These are phyloP conservation scores for Drosophila macrothrix DNA, from an alignment of 2,888 invertebrate species.

Conservation along the genomic window DNA sequence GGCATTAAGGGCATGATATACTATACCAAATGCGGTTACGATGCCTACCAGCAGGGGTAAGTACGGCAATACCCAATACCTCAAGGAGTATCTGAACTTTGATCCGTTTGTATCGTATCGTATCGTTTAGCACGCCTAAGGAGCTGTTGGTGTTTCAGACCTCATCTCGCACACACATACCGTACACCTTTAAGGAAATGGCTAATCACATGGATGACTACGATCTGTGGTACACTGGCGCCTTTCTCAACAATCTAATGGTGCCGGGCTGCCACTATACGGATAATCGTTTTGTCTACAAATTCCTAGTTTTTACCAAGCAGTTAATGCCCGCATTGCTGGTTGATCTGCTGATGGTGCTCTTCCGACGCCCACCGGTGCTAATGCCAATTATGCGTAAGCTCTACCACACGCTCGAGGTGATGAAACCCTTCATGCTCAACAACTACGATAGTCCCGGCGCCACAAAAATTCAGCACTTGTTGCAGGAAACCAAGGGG, in stretches of 20 bases:
- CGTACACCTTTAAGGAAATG: constrained; percentile 56
- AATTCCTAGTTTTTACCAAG: constrained; percentile 61
- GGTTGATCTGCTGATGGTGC: constrained; percentile 56
- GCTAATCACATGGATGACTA: constrained; percentile 50
- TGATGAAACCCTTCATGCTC: constrained; percentile 75
- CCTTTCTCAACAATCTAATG: constrained; percentile 63
- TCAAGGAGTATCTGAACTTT: not conserved
- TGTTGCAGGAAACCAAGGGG: constrained; percentile 46
- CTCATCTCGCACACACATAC: constrained; percentile 61
- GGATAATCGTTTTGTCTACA: constrained; percentile 53
- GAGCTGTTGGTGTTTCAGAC: constrained; percentile 60
- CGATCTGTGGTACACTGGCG: constrained; percentile 50
- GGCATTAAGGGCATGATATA: constrained; percentile 68
- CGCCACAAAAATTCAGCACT: constrained; percentile 38
- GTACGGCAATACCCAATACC: not conserved
- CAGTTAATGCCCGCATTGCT: constrained; percentile 73
- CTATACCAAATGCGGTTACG: constrained; percentile 46
- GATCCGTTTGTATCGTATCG: not conserved
- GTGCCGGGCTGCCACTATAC: constrained; percentile 67
- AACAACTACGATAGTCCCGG: constrained; percentile 72
- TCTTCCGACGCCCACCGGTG: constrained; percentile 61
- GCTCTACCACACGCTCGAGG: constrained; percentile 57
- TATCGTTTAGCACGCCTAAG: constrained; percentile 42
- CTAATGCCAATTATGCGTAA: constrained; percentile 70
- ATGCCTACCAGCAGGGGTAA: constrained; percentile 58